These are phyloP conservation scores for Oxyscelio sp. DNA, from an alignment of 2,888 invertebrate species.

Conservation along the genomic window DNA sequence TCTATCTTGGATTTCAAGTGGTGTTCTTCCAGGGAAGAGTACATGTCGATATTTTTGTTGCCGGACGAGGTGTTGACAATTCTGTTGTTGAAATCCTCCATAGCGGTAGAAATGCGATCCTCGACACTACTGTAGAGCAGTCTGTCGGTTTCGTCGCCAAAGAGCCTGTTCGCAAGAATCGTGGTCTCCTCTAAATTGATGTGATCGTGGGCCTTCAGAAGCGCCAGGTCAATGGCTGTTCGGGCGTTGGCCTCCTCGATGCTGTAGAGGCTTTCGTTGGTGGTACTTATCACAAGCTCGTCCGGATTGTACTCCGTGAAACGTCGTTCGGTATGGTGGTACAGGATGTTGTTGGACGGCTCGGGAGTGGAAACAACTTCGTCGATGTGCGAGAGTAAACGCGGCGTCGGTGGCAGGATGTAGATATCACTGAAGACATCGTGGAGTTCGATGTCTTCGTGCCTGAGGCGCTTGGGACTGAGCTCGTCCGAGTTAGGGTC, in stretches of 20 bases:
- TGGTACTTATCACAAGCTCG: slow-evolving; percentile 55
- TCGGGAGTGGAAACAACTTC: slow-evolving; percentile 87
- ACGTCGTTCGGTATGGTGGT: slow-evolving; percentile 59
- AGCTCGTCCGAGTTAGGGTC: slow-evolving; percentile 81
- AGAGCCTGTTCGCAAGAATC: slow-evolving; percentile 59
- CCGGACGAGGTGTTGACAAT: slow-evolving; percentile 83
- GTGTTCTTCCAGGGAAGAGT: slow-evolving; percentile 85
- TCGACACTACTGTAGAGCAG: slow-evolving; percentile 56
- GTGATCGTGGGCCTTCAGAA: slow-evolving; percentile 59
- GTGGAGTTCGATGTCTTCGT: slow-evolving; percentile 91
- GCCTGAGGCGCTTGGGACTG: slow-evolving; percentile 84
- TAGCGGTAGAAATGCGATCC: slow-evolving; percentile 81
- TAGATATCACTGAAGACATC: slow-evolving; percentile 93
- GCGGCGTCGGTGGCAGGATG: slow-evolving; percentile 91
- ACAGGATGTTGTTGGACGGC: slow-evolving; percentile 65
- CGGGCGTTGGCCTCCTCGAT: slow-evolving; percentile 66
- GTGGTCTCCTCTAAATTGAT: slow-evolving; percentile 63
- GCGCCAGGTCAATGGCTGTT: slow-evolving; percentile 58
- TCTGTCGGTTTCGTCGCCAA: slow-evolving; percentile 80
- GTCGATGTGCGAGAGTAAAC: slow-evolving; percentile 92
- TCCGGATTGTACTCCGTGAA: slow-evolving; percentile 55
- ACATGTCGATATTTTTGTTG: slow-evolving; percentile 82
- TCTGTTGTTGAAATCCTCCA: slow-evolving; percentile 81
- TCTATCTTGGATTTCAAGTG: slow-evolving; percentile 85
- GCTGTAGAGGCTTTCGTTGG: slow-evolving; percentile 66